phyloP scores from a whole-genome alignment of 2,797 vertebrate genomes.

The Melanotaenia boesemani region DNA sequence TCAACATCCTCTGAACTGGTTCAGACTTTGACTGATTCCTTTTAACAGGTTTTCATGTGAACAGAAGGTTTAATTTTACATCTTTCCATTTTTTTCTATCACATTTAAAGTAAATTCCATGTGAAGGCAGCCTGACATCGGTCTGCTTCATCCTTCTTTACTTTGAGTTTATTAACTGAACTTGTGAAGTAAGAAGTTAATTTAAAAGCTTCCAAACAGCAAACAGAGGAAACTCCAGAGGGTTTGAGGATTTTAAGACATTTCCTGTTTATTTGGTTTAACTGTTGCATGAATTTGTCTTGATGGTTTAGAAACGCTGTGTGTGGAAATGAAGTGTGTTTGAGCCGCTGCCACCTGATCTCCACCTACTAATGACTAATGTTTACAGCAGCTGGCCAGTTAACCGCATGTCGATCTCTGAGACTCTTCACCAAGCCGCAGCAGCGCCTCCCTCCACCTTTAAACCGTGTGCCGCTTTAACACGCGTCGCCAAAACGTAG shows the following conservation, averaged over 20 bases:
- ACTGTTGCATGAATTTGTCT: background rate
- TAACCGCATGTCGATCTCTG: constrained; percentile 73
- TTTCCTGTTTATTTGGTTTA: too few relatives aligned
- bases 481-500: constrained; percentile 16
- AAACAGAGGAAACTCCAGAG: background rate
- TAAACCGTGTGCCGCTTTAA: constrained; percentile 43
- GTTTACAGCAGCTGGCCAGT: constrained; percentile 34
- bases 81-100: too few relatives aligned
- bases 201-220: too few relatives aligned
- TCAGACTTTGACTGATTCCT: too few relatives aligned
- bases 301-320: background rate
- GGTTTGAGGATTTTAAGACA: too few relatives aligned
- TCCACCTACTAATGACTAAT: constrained; percentile 72
- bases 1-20: background rate
- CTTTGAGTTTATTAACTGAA: too few relatives aligned
- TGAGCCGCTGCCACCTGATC: constrained; percentile 52
- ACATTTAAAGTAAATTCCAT: too few relatives aligned
- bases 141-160: too few relatives aligned
- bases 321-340: constrained; percentile 4
- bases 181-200: too few relatives aligned
- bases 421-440: constrained; percentile 17
- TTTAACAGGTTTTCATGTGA: too few relatives aligned
- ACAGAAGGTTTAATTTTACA: too few relatives aligned
- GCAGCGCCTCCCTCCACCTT: constrained; percentile 30
- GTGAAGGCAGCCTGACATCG: too few relatives aligned